Conservation (phyloP, 2,113 vertebrate genomes). For the Pterocles gutturalis region DNA sequence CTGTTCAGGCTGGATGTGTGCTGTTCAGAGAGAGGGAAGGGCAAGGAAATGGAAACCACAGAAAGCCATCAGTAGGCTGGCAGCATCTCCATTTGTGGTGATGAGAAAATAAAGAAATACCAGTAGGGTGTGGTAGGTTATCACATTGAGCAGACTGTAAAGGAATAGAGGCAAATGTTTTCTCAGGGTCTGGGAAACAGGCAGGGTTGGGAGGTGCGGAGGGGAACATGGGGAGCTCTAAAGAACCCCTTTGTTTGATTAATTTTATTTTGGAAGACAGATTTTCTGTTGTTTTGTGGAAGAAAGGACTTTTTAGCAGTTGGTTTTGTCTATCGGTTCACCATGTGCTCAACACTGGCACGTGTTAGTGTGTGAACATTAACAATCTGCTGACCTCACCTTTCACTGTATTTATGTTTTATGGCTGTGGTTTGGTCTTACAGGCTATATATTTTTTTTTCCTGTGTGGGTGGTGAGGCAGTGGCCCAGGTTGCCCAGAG, state of each 20-base stretch:
- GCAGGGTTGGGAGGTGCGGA: background rate
- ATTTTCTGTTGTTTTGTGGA: background rate
- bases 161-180: background rate
- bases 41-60: background rate
- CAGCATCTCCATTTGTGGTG: background rate
- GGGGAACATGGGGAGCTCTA: background rate
- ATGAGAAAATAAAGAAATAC: background rate
- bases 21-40: background rate
- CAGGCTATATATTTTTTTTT: no score
- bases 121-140: background rate
- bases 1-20: background rate
- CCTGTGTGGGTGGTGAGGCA: no score
- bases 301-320: background rate
- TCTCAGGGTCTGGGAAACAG: background rate
- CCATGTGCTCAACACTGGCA: background rate
- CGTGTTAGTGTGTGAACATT: background rate
- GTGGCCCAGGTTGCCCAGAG: no score
- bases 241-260: background rate
- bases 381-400: background rate
- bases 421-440: background rate
- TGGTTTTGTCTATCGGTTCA: background rate
- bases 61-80: background rate
- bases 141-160: background rate
- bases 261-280: background rate
- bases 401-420: background rate